Percentiles rank a stretch among this genome's conserved stretches.
These are phyloP conservation scores for Meliscaeva auricollis DNA, from an alignment of 2,888 invertebrate genomes.

Conservation along the genomic window DNA sequence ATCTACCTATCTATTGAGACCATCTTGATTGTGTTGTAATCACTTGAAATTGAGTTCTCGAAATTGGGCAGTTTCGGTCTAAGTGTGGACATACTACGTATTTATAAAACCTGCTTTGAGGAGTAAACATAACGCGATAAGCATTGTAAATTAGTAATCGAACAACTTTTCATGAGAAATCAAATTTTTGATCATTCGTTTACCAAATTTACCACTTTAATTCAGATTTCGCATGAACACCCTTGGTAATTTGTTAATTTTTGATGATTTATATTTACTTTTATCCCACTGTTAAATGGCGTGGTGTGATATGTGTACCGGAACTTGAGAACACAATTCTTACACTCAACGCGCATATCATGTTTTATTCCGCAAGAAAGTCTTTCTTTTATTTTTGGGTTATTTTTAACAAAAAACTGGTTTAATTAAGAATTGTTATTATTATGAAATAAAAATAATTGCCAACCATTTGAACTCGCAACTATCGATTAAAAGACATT, in stretches of 20 bases:
- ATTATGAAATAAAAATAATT: background rate
- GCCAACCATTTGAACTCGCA: background rate
- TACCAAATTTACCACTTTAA: too few species aligned
- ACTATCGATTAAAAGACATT: background rate
- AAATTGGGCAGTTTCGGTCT: too few species aligned
- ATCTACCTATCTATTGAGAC: too few species aligned
- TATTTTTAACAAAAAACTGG: background rate
- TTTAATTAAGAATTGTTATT: background rate
- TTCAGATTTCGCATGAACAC: too few species aligned
- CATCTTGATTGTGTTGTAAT: too few species aligned
- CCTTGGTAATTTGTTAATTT: background rate
- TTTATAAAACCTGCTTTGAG: too few species aligned
- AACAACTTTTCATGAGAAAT: too few species aligned
- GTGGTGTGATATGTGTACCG: conserved; percentile 25
- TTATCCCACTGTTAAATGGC: background rate
- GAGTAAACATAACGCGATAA: too few species aligned
- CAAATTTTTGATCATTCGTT: too few species aligned
- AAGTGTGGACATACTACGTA: too few species aligned
- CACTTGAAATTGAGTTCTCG: too few species aligned
- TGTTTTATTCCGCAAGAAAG: conserved; percentile 7
- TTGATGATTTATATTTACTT: background rate
- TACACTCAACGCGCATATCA: background rate
- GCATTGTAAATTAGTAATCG: too few species aligned
- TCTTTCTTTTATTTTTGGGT: background rate
- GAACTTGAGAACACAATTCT: conserved; percentile 37